Evolutionary conservation across 2,888 invertebrate species (phyloP).

Genomic region (Tetheella fluctuosa): DNA sequence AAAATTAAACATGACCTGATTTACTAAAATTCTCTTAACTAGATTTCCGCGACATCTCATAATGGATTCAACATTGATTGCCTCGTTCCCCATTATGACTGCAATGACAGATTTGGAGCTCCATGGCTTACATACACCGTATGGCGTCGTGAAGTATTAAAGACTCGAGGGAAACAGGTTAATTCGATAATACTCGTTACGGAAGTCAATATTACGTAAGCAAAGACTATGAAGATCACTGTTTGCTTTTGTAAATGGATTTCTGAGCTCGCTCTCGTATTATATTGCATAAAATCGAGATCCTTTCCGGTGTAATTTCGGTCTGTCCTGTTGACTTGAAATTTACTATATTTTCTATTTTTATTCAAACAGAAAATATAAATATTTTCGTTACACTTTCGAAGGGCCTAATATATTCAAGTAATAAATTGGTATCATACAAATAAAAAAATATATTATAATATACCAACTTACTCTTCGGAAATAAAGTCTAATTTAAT

Average conservation of each 20-base stretch:
- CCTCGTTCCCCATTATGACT: neutral
- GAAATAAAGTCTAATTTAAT: no score
- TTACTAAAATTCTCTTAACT: neutral
- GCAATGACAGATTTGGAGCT: slow-evolving; percentile 2
- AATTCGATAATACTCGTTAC: neutral
- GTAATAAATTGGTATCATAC: no score
- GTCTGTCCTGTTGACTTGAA: no score
- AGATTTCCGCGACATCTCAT: neutral
- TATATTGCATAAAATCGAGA: neutral
- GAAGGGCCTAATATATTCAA: no score
- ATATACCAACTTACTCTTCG: no score
- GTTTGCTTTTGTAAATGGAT: slow-evolving; percentile 2
- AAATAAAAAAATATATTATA: no score
- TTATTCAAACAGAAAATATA: no score
- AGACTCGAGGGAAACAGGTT: neutral
- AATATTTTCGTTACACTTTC: no score
- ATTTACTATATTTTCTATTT: no score
- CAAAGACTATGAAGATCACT: neutral
- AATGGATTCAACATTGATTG: neutral
- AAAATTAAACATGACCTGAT: neutral
- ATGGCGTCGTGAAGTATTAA: neutral
- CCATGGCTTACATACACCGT: neutral
- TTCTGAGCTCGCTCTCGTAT: neutral
- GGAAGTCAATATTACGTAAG: neutral
- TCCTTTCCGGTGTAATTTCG: neutral